Evolutionary conservation across 2,113 vertebrate species (phyloP).

Genomic region (Cyanistes caeruleus): DNA sequence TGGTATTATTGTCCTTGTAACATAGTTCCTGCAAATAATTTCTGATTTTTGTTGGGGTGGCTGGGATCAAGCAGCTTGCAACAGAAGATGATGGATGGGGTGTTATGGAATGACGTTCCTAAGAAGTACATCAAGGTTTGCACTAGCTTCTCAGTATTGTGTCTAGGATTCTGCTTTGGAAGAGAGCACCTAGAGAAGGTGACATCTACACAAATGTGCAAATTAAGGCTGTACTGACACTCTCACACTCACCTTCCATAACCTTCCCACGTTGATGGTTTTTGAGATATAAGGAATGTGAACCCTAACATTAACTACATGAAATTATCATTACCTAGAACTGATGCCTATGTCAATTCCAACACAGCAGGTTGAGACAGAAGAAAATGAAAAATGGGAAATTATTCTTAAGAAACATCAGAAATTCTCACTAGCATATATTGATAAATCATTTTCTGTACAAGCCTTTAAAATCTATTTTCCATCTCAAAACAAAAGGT

Average conservation of each 20-base stretch:
- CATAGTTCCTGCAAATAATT: not conserved
- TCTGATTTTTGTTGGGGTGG: not conserved
- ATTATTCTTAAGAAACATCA: not conserved
- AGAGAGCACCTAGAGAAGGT: not conserved
- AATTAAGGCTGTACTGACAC: not conserved
- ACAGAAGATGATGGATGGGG: not conserved
- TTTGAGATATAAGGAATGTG: not conserved
- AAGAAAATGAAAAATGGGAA: not conserved
- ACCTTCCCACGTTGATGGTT: not conserved
- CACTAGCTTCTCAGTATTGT: not conserved
- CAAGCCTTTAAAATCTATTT: not conserved
- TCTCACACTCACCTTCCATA: rapidly evolving
- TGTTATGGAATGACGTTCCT: not conserved
- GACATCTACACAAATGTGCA: not conserved
- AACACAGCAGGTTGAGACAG: not conserved
- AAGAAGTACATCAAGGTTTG: not conserved
- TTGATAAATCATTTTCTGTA: not conserved
- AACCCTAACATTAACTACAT: not conserved
- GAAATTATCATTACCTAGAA: not conserved
- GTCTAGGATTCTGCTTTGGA: not conserved
- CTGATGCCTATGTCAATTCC: not conserved
- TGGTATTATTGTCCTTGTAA: not conserved
- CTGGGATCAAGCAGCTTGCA: not conserved
- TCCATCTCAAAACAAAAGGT: not conserved
- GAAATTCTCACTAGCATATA: not conserved